Evolutionary conservation across 2,113 vertebrate species (phyloP).

Genomic region (Hypocryptadius cinnamomeus): DNA sequence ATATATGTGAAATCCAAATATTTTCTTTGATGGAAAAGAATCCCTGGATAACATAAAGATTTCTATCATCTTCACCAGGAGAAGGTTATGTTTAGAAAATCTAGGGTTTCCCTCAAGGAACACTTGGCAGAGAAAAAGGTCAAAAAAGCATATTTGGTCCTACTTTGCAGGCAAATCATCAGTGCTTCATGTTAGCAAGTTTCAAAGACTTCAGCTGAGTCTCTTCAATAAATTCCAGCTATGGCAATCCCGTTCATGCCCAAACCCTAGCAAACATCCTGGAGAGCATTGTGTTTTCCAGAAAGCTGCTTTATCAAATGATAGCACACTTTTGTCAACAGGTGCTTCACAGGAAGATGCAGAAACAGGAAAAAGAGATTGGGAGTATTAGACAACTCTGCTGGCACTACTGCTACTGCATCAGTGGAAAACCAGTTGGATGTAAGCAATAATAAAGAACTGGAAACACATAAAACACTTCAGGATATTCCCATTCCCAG

Average conservation of each 20-base stretch:
- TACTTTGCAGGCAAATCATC: background rate
- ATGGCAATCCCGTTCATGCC: background rate
- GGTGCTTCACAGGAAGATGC: background rate
- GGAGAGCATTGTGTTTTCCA: background rate
- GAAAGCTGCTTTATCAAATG: background rate
- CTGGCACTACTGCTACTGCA: background rate
- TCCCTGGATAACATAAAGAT: background rate
- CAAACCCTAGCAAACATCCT: background rate
- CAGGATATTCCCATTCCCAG: background rate
- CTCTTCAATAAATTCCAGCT: background rate
- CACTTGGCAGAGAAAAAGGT: background rate
- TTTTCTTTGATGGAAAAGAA: background rate
- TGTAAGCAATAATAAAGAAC: background rate
- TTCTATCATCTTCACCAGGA: background rate
- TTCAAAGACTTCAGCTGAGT: background rate
- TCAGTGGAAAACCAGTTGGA: background rate
- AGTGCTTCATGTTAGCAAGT: background rate
- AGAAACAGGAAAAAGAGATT: background rate
- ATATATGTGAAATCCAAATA: background rate
- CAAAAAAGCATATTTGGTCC: background rate
- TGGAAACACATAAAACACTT: background rate
- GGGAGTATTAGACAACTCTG: background rate
- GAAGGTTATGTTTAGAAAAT: background rate
- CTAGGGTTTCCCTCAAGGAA: background rate
- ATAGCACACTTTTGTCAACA: background rate